Conservation (phyloP, 2,797 vertebrate genomes). For the Diglossa cyanea region DNA sequence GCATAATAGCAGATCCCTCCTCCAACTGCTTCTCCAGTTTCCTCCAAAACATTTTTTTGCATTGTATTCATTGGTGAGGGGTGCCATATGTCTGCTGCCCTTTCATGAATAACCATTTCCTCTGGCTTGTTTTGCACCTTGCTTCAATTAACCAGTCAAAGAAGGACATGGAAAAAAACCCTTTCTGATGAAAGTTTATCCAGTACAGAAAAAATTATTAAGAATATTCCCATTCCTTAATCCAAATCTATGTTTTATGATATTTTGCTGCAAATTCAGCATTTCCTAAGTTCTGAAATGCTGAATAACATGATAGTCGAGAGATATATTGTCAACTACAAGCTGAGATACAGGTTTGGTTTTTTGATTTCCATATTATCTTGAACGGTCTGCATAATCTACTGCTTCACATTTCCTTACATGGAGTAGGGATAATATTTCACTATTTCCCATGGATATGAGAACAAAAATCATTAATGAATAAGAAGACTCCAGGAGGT, state of each 20-base stretch:
- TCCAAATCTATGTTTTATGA: not conserved
- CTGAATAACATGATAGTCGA: not conserved
- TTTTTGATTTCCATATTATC: not conserved
- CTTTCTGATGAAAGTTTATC: not conserved
- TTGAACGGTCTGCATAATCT: not conserved
- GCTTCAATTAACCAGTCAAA: not conserved
- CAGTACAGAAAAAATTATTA: not conserved
- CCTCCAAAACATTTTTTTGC: not conserved
- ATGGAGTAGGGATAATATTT: not conserved
- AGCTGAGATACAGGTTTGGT: not conserved
- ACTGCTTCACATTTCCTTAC: not conserved
- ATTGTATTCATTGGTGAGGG: not conserved
- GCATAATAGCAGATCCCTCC: not conserved
- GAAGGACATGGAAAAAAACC: not conserved
- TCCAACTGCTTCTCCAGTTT: not conserved
- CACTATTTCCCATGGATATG: not conserved
- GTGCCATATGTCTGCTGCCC: not conserved
- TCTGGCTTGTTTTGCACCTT: not conserved
- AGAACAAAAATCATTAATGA: not conserved
- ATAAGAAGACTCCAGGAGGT: not conserved
- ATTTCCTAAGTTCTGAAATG: not conserved
- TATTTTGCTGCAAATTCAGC: not conserved
- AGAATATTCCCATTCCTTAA: not conserved
- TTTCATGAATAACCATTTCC: not conserved
- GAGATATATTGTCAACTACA: not conserved